These are phyloP conservation scores for Megaceryle maxima DNA, from an alignment of 2,113 vertebrate species.

Conservation along the genomic window DNA sequence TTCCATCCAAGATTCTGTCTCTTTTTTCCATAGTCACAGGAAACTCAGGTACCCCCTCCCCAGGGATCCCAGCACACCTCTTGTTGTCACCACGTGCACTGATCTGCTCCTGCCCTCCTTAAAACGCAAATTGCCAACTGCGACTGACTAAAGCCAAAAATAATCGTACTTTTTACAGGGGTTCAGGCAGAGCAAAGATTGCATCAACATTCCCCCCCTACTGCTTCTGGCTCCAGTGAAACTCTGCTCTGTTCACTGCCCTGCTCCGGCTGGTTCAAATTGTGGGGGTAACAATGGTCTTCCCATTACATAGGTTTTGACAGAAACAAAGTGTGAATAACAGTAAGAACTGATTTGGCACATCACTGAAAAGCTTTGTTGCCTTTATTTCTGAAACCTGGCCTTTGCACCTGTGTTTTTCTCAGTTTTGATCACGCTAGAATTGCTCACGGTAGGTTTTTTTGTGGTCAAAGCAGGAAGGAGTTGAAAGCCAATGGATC, in stretches of 20 bases:
- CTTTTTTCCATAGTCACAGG: background rate
- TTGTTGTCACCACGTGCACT: background rate
- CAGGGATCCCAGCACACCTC: background rate
- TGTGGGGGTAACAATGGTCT: background rate
- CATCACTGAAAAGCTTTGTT: background rate
- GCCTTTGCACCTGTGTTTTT: background rate
- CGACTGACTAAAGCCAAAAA: slow-evolving; percentile 51
- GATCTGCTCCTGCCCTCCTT: background rate
- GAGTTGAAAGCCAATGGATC: background rate
- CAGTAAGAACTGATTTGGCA: background rate
- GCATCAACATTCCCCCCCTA: background rate
- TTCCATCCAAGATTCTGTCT: background rate
- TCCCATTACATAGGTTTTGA: background rate
- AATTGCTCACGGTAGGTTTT: background rate
- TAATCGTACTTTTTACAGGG: background rate
- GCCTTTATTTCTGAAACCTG: slow-evolving; percentile 13
- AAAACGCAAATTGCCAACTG: slow-evolving; percentile 10
- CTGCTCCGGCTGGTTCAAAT: background rate
- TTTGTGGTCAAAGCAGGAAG: background rate
- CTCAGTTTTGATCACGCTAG: background rate
- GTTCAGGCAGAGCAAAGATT: background rate
- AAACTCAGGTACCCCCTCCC: slow-evolving; percentile 68
- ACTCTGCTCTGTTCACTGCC: background rate
- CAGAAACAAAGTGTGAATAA: background rate
- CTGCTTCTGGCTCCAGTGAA: background rate